A percentile compares a stretch with the other conserved stretches of the same genome.
Evolutionary conservation across 64 coral and sea anemone species (phyloP).

Genomic region (Acropora yongei): DNA sequence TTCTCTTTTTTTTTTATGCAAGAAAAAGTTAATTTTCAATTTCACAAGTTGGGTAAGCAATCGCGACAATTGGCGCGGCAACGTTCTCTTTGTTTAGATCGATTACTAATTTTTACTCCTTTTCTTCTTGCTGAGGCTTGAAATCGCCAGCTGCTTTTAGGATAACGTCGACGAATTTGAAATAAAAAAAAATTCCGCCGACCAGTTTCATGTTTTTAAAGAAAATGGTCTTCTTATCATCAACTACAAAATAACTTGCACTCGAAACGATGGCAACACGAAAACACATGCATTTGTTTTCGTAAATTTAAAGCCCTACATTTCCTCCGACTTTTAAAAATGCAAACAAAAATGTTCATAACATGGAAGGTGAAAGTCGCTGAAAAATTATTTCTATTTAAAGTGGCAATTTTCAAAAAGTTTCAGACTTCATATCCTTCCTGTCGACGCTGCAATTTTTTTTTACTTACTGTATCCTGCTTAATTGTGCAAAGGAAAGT

Average conservation of each 20-base stretch:
- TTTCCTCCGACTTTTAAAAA: background rate
- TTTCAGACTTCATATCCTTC: background rate
- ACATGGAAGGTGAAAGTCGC: background rate
- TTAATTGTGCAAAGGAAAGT: background rate
- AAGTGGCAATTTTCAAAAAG: background rate
- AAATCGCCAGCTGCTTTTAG: conserved; percentile 17
- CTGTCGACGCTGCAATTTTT: background rate
- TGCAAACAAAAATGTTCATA: background rate
- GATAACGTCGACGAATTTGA: background rate
- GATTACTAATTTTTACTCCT: background rate
- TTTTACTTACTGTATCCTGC: background rate
- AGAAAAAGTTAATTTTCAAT: background rate
- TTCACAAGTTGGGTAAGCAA: background rate
- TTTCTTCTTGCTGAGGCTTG: background rate
- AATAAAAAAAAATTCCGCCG: background rate
- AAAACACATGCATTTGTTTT: background rate
- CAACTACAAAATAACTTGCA: background rate
- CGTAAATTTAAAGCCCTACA: background rate
- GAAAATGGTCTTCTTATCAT: background rate
- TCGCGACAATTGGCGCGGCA: background rate
- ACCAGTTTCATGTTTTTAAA: background rate
- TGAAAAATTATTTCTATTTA: conserved; percentile 17
- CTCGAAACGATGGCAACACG: background rate
- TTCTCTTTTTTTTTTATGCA: background rate
- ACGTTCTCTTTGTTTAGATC: background rate